Conservation (phyloP, 2,797 vertebrate species). For the Phylloscopus collybita region DNA sequence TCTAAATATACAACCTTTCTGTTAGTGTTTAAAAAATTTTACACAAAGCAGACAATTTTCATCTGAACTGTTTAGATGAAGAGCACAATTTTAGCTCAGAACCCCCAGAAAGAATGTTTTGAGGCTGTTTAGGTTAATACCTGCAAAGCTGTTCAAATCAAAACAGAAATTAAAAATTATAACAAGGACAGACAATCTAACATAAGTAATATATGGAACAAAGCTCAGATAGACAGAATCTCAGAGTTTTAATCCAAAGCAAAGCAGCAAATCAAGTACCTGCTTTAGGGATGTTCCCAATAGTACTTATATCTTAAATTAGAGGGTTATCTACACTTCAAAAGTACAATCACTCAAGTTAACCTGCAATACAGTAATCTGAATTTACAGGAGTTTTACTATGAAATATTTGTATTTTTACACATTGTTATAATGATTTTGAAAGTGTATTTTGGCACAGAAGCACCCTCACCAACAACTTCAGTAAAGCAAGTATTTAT, state of each 20-base stretch:
- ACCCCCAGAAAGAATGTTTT: not conserved
- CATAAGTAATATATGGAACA: not conserved
- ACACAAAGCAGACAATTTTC: slow-evolving; percentile 21
- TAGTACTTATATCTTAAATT: not conserved
- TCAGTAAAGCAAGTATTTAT: not conserved
- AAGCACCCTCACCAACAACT: not conserved
- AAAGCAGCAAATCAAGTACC: not conserved
- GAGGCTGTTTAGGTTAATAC: not conserved
- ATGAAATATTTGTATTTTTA: not conserved
- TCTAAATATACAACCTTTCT: slow-evolving; percentile 22
- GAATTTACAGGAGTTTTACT: not conserved
- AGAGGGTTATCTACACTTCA: not conserved
- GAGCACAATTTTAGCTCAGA: not conserved
- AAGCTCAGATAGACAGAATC: not conserved
- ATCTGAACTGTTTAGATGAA: slow-evolving; percentile 12
- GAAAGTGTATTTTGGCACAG: not conserved
- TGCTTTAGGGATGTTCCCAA: not conserved
- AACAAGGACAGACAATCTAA: not conserved
- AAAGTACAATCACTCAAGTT: not conserved
- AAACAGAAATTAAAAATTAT: not conserved
- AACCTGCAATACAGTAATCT: not conserved
- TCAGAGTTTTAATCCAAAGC: not conserved
- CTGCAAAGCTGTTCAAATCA: not conserved
- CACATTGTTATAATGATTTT: not conserved
- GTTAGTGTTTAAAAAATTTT: not conserved